phyloP scores from a whole-genome alignment of 2,113 vertebrate species.

The Naja naja region DNA sequence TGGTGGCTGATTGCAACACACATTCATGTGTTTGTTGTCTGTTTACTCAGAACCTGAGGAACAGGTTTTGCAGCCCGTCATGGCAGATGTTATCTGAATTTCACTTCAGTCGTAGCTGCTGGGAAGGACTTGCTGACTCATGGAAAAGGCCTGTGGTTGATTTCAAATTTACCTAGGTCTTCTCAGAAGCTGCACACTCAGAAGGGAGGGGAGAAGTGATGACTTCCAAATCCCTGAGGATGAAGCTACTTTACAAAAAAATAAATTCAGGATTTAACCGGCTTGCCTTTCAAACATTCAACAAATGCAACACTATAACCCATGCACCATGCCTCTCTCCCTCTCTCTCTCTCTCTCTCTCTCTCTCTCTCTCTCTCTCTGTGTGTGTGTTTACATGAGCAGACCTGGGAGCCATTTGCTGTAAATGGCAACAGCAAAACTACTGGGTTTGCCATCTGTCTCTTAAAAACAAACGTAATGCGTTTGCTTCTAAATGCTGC shows the following conservation, averaged over 20 bases:
- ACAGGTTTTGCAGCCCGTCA: constrained; percentile 14
- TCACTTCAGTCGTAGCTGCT: constrained; percentile 1
- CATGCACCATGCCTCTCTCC: neutral
- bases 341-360: no score
- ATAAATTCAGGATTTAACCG: neutral
- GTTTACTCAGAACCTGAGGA: constrained; percentile 23
- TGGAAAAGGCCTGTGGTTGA: neutral
- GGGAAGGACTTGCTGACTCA: constrained; percentile 39
- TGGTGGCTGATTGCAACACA: constrained; percentile 5
- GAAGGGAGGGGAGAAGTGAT: neutral
- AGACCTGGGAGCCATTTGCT: neutral
- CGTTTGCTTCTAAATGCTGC: constrained; percentile 3
- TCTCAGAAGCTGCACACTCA: neutral
- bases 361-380: no score
- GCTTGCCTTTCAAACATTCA: neutral
- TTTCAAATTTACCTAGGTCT: neutral
- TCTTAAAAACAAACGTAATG: neutral
- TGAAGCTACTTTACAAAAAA: neutral
- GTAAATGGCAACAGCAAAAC: constrained; percentile 1
- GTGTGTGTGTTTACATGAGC: neutral
- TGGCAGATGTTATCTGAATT: constrained; percentile 28
- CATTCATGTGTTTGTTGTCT: neutral
- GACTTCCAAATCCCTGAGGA: neutral
- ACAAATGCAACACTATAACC: neutral
- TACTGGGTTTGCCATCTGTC: neutral